These are phyloP conservation scores for Lepisosteus osseus DNA, from an alignment of 2,113 vertebrate species.

Conservation along the genomic window DNA sequence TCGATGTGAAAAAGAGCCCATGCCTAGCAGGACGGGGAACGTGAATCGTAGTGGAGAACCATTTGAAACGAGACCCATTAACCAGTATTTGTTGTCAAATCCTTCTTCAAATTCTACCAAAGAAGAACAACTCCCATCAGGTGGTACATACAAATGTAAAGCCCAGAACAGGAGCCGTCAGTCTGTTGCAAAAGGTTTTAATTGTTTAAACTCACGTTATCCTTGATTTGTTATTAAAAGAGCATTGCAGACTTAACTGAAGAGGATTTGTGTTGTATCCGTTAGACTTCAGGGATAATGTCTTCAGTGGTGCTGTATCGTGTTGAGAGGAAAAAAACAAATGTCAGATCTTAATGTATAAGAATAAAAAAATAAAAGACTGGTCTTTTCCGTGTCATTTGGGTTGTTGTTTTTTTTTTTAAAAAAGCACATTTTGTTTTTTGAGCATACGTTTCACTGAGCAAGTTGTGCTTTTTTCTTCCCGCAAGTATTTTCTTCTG, in stretches of 20 bases:
- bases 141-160: constrained; percentile 61
- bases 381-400: background rate
- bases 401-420: background rate
- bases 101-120: constrained; percentile 78
- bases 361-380: background rate
- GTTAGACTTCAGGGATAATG: constrained; percentile 82
- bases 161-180: constrained; percentile 64
- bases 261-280: constrained; percentile 63
- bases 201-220: constrained; percentile 18
- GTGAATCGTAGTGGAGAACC: background rate
- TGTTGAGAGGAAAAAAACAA: background rate
- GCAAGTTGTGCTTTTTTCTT: no score
- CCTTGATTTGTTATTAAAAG: constrained; percentile 55
- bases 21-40: background rate
- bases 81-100: constrained; percentile 38
- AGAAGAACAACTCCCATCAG: constrained; percentile 66
- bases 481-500: no score
- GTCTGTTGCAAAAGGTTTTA: constrained; percentile 24
- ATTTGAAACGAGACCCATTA: background rate
- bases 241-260: constrained; percentile 6
- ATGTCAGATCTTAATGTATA: constrained; percentile 8
- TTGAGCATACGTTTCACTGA: no score
- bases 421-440: no score
- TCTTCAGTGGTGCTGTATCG: constrained; percentile 78
- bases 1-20: background rate